Percentiles rank a stretch among this genome's conserved stretches.
These are phyloP conservation scores for Apus apus DNA, from an alignment of 2,113 vertebrate genomes.

Conservation along the genomic window DNA sequence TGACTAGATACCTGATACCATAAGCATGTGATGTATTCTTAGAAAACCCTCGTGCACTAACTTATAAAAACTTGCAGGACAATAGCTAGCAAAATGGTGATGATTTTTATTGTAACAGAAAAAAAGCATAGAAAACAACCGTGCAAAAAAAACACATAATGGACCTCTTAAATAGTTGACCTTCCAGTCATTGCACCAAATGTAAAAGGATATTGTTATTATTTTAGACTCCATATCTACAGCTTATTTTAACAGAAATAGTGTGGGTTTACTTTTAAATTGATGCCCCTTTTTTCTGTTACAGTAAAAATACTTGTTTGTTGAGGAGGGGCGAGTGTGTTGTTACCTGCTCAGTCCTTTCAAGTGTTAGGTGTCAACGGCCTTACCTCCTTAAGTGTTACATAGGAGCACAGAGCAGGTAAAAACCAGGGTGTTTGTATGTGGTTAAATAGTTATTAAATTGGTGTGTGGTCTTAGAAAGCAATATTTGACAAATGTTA, in stretches of 20 bases:
- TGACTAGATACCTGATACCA: too few relatives aligned
- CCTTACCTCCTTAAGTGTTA: neutral
- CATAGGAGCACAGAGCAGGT: neutral
- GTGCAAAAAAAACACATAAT: neutral
- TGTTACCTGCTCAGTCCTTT: neutral
- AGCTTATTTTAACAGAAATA: neutral
- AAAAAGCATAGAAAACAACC: neutral
- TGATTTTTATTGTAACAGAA: neutral
- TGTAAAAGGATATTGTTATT: neutral
- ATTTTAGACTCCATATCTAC: neutral
- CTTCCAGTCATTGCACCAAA: neutral
- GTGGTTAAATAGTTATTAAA: neutral
- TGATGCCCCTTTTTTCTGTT: neutral
- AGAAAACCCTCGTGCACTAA: neutral
- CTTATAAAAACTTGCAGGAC: neutral
- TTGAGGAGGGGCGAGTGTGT: rapidly evolving
- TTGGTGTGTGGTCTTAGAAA: neutral
- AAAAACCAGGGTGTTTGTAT: neutral
- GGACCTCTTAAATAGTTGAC: neutral
- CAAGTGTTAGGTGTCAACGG: neutral
- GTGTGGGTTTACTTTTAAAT: neutral
- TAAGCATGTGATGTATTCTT: neutral
- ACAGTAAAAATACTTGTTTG: neutral
- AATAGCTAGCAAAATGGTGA: rapidly evolving
- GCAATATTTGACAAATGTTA: neutral